phyloP scores from a whole-genome alignment of 2,888 invertebrate genomes.

The Lymantria monacha region DNA sequence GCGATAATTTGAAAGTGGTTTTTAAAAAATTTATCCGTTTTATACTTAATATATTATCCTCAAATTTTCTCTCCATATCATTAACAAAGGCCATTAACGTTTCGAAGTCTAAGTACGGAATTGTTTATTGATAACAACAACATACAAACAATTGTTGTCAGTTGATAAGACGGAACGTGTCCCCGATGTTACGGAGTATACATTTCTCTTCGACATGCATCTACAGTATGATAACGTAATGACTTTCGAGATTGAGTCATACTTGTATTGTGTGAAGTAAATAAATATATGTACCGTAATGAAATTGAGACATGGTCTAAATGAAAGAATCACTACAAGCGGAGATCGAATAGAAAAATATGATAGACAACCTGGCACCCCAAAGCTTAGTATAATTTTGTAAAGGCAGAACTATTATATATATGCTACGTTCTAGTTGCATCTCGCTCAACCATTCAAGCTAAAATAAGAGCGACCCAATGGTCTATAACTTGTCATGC shows the following conservation, averaged over 20 bases:
- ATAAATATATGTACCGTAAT: slow-evolving; percentile 38
- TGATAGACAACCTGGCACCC: no score
- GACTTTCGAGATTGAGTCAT: slow-evolving; percentile 72
- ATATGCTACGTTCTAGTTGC: no score
- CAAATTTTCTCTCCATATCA: background rate
- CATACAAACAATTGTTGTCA: slow-evolving; percentile 53
- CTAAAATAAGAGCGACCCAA: no score
- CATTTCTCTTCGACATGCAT: slow-evolving; percentile 60
- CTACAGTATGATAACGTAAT: slow-evolving; percentile 64
- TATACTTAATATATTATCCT: background rate
- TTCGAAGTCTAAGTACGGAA: slow-evolving; percentile 53
- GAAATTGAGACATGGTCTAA: slow-evolving; percentile 3
- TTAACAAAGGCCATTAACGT: slow-evolving; percentile 41
- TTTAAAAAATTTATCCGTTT: no score
- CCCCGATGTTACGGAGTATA: slow-evolving; percentile 48
- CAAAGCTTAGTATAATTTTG: no score
- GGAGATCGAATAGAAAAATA: slow-evolving; percentile 3
- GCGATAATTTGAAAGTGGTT: no score
- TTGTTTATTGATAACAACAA: slow-evolving; percentile 62
- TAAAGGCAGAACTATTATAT: no score
- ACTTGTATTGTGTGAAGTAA: slow-evolving; percentile 57
- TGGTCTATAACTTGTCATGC: no score
- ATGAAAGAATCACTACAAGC: slow-evolving; percentile 8
- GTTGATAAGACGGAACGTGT: slow-evolving; percentile 51
- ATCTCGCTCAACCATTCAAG: no score